A percentile compares a stretch with the other conserved stretches of the same genome.
Conservation (phyloP, 1,140 invertebrate genomes). For the Meloidogyne floridensis region DNA sequence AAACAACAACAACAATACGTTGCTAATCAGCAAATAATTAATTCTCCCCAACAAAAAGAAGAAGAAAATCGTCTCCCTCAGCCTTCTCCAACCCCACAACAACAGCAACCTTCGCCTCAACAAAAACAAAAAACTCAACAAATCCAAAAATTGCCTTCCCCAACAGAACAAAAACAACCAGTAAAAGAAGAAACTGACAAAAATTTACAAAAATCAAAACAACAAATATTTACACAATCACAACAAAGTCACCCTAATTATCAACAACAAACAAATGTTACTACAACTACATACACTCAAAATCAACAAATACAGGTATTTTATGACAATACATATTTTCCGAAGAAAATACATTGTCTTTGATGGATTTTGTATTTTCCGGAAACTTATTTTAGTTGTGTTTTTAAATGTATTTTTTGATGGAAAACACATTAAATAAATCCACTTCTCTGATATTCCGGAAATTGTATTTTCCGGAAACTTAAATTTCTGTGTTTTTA, state of each 20-base stretch:
- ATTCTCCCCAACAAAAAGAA: background rate
- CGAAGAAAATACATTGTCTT: background rate
- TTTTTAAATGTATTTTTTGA: background rate
- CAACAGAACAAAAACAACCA: slow-evolving; percentile 1
- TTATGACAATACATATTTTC: no score
- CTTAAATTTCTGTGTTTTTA: no score
- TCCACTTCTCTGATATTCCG: no score
- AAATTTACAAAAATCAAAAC: background rate
- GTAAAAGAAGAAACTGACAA: slow-evolving; percentile 19
- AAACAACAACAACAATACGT: slow-evolving; percentile 12
- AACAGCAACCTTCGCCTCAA: background rate
- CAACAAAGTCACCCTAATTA: background rate
- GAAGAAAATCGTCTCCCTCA: background rate
- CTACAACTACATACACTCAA: background rate
- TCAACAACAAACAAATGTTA: background rate
- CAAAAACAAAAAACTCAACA: background rate
- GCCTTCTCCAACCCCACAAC: background rate
- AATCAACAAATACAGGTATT: background rate
- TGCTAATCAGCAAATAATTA: background rate
- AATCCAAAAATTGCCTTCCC: background rate
- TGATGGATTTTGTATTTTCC: background rate
- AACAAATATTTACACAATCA: background rate
- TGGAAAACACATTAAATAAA: background rate
- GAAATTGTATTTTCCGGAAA: no score
- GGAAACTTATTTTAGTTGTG: background rate